Evolutionary conservation across 1,140 invertebrate genomes (phyloP).

Genomic region (Drosophila simulans): DNA sequence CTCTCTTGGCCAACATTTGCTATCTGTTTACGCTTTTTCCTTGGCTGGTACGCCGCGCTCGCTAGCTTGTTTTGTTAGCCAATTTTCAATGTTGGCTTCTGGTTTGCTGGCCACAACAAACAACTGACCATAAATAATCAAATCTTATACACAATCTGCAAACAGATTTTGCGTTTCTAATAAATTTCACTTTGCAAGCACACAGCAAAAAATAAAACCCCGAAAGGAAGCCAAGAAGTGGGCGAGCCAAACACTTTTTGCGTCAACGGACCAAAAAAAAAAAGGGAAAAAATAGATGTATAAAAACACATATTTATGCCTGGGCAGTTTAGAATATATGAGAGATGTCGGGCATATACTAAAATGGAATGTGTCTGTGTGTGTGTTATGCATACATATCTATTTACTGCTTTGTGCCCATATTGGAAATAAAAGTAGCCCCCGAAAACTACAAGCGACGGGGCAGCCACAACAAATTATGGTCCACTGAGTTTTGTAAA

Average conservation of each 20-base stretch:
- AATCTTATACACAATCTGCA: constrained; percentile 79
- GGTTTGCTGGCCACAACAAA: constrained; percentile 49
- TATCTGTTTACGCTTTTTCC: constrained; percentile 17
- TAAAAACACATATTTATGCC: constrained; percentile 70
- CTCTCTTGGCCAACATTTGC: constrained; percentile 27
- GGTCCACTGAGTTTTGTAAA: constrained; percentile 64
- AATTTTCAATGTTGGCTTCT: constrained; percentile 51
- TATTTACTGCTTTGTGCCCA: constrained; percentile 6
- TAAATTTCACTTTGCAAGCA: constrained; percentile 77
- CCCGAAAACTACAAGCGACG: constrained; percentile 42
- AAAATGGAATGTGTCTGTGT: constrained; percentile 1
- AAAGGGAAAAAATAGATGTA: constrained; percentile 51
- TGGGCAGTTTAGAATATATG: constrained; percentile 20
- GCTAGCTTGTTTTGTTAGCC: constrained; percentile 37
- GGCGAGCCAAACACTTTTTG: constrained; percentile 53
- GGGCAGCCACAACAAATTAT: constrained; percentile 67
- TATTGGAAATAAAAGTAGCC: constrained; percentile 53
- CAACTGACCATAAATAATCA: constrained; percentile 80
- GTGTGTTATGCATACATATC: constrained; percentile 10
- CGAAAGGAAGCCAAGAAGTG: constrained; percentile 13
- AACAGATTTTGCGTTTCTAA: constrained; percentile 82
- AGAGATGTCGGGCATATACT: constrained; percentile 8
- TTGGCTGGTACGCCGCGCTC: not conserved
- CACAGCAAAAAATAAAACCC: constrained; percentile 27
- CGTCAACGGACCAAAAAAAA: constrained; percentile 48